Conservation (phyloP, 2,888 invertebrate species). For the Pocota personata region DNA sequence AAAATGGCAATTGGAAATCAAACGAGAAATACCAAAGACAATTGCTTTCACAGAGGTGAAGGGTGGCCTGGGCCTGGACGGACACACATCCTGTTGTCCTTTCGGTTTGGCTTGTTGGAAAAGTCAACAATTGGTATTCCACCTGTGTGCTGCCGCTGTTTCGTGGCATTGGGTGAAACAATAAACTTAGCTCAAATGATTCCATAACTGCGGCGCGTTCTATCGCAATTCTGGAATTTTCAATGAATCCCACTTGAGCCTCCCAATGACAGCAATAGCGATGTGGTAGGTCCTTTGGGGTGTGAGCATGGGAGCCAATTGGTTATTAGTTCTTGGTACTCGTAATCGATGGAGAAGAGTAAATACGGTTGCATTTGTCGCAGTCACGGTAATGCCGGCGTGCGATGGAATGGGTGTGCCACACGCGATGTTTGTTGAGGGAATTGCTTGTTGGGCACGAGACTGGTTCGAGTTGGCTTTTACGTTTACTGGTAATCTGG, state of each 20-base stretch:
- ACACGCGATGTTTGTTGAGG: conserved; percentile 64
- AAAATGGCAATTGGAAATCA: conserved; percentile 63
- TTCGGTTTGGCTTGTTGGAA: conserved; percentile 33
- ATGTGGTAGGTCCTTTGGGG: neutral
- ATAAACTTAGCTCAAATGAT: conserved; percentile 49
- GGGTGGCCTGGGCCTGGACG: too few species aligned
- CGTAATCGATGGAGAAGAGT: conserved; percentile 69
- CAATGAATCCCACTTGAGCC: conserved; percentile 37
- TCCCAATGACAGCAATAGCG: neutral
- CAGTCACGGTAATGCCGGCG: conserved; percentile 56
- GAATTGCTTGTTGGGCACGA: conserved; percentile 58
- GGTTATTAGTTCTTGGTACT: conserved; percentile 65
- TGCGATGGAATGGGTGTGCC: conserved; percentile 22
- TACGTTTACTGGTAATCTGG: conserved; percentile 59
- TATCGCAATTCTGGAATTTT: conserved; percentile 64
- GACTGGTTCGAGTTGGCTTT: conserved; percentile 31
- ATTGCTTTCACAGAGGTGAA: conserved; percentile 26
- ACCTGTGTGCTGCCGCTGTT: conserved; percentile 31
- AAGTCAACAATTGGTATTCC: conserved; percentile 53
- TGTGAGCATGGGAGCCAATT: conserved; percentile 41
- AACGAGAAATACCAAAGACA: conserved; percentile 61
- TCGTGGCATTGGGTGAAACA: conserved; percentile 42
- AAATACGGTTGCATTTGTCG: conserved; percentile 69
- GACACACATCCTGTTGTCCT: conserved; percentile 15
- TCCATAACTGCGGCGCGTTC: conserved; percentile 28